Evolutionary conservation across 2,113 vertebrate genomes (phyloP).

Genomic region (Telmatochromis sp.): DNA sequence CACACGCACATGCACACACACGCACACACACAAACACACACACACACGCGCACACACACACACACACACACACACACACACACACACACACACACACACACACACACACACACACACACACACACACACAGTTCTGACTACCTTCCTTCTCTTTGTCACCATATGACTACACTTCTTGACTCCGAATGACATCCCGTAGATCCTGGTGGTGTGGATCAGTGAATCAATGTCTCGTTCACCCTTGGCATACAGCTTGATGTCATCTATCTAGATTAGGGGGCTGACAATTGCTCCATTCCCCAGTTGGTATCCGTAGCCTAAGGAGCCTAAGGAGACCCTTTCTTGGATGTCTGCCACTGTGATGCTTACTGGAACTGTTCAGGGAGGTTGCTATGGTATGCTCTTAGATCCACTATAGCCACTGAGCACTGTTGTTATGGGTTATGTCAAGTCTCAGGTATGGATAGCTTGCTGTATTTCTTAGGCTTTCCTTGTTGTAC

Average conservation of each 20-base stretch:
- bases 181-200: not conserved
- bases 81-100: too few species aligned
- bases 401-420: not conserved
- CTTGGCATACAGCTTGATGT: not conserved
- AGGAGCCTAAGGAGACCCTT: not conserved
- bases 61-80: not conserved
- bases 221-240: not conserved
- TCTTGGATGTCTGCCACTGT: not conserved
- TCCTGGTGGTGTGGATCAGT: not conserved
- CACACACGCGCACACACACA: not conserved
- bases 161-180: not conserved
- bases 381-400: not conserved
- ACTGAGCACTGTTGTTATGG: not conserved
- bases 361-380: not conserved
- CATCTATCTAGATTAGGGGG: not conserved
- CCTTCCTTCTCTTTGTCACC: too few species aligned
- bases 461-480: not conserved
- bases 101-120: too few species aligned
- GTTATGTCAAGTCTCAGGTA: not conserved
- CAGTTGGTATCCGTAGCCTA: not conserved
- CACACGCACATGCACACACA: not conserved
- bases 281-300: not conserved
- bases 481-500: not conserved
- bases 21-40: not conserved
- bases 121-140: too few species aligned